Evolutionary conservation across 2,888 invertebrate species (phyloP), one percentile per base, ranked within the genome.

Genomic region (Strigamia maritima): DNA sequence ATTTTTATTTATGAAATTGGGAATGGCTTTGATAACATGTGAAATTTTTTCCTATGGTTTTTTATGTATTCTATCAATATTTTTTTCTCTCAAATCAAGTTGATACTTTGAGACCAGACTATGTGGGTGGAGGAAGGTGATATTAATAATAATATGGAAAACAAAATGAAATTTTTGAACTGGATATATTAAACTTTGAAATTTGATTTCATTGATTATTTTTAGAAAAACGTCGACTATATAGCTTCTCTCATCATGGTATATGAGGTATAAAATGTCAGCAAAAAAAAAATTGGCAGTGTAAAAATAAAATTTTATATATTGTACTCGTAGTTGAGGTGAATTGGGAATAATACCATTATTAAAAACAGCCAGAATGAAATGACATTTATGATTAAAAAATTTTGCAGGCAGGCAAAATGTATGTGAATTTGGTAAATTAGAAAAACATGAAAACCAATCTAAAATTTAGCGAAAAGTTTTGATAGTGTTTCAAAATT

Each of bases 171-270:
- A 70, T 26, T 70, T 70, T 14, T 12, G 28, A 24, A 24, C 4
- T 24, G n/a, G 60, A 24, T 60, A n/a, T 19, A 60, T 60, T 70
- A 16, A 70, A 70, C 12, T 70, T n/a, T 70, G 70, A 70, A 70
- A 70, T 70, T 70, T 70, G 70, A 70, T 70, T 65, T 28, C 28
- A 70, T 28, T 70, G 70, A 70, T 70, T 60, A 60, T 12, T 4
- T 60, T 3, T 60, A 60, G 14, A 35, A 35, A 35, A 35, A 35
- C 2, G 35, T 35, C 6, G 8, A 35, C 35, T 2, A 35, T 2
- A 35, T 35, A 35, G 35, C 35, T 8, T 35, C 8, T 35, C 14
- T 44, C 16, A 44, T 44, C 16, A 44, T 14, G n/a, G 14, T 44
- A n/a, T 44, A 44, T 44, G n/a, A 44, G 14, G 44, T 44, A 44